Evolutionary conservation across 2,888 invertebrate genomes (phyloP).

Genomic region (Julus scandinavius): DNA sequence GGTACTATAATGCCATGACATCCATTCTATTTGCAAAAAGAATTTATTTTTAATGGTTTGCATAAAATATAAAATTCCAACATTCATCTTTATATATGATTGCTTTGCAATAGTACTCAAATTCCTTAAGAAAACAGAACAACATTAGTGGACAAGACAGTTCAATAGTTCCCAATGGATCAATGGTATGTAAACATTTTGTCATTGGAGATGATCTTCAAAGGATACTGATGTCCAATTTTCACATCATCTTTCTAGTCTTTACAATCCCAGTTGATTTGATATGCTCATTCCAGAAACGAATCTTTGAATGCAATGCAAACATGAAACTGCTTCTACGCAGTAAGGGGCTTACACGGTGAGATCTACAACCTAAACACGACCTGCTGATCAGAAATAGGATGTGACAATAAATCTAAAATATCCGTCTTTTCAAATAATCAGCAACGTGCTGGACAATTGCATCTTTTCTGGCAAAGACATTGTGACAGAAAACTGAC

Average conservation of each 20-base stretch:
- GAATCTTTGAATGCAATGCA: conserved; percentile 3
- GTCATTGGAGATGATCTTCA: not conserved
- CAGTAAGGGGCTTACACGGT: not conserved
- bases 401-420: not conserved
- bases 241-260: not conserved
- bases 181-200: not conserved
- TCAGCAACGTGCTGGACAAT: not conserved
- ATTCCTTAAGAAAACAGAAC: not conserved
- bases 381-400: not conserved
- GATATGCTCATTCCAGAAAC: conserved; percentile 16
- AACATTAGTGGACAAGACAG: not conserved
- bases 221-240: not conserved
- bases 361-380: conserved; percentile 4
- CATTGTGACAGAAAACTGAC: conserved; percentile 24
- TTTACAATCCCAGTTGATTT: not conserved
- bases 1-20: not conserved
- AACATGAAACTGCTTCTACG: not conserved
- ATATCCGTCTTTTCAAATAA: not conserved
- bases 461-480: not conserved
- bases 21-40: not conserved
- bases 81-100: not conserved
- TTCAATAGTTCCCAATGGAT: not conserved
- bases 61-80: not conserved
- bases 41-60: not conserved
- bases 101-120: not conserved